Conservation (phyloP, 2,888 invertebrate species). For the Machimus rusticus region DNA sequence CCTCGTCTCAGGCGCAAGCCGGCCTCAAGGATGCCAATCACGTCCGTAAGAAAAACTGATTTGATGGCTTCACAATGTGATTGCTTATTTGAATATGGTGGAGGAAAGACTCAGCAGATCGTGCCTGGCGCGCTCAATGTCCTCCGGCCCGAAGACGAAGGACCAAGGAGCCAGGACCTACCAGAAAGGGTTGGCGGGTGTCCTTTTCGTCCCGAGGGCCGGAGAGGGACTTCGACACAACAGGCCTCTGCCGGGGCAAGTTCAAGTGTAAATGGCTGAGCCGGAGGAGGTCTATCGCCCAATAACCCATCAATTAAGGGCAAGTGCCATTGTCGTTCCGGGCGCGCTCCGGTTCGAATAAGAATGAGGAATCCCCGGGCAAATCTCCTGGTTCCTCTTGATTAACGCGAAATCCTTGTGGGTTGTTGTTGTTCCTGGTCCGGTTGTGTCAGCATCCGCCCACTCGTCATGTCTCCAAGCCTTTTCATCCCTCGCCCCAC, state of each 20-base stretch:
- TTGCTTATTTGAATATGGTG: constrained; percentile 38
- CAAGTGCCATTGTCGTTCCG: background rate
- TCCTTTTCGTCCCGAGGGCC: background rate
- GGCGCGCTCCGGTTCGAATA: background rate
- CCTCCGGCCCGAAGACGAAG: background rate
- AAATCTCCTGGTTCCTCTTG: background rate
- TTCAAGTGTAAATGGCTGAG: background rate
- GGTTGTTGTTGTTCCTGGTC: background rate
- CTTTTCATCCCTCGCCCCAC: background rate
- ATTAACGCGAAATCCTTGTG: constrained; percentile 9
- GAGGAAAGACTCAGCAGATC: constrained; percentile 12
- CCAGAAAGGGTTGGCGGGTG: background rate
- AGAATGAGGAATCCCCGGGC: background rate
- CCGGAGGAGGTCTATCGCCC: background rate
- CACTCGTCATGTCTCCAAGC: background rate
- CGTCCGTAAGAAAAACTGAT: constrained; percentile 31
- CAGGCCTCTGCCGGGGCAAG: background rate
- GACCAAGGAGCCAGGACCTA: background rate
- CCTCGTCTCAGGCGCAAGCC: background rate
- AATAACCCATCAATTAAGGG: constrained; percentile 9
- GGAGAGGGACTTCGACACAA: background rate
- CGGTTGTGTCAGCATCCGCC: background rate
- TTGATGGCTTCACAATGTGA: constrained; percentile 37
- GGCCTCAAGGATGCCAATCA: background rate
- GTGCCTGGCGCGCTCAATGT: constrained; percentile 4